Conservation (phyloP, 2,888 invertebrate genomes). For the Drepana falcataria region DNA sequence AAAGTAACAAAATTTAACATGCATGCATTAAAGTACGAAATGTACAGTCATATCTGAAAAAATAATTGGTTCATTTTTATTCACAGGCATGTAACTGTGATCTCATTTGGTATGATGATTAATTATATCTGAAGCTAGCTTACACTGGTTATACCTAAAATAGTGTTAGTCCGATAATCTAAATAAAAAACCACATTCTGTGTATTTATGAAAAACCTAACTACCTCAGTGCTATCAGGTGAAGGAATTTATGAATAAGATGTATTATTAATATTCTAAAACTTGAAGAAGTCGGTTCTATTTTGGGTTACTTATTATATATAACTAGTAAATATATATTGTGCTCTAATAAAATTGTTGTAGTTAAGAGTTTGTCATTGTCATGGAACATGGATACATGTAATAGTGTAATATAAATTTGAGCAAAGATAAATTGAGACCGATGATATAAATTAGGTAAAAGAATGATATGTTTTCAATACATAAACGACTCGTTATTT, state of each 20-base stretch:
- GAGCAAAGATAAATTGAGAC: conserved; percentile 54
- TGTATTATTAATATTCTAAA: not conserved
- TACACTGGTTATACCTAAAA: not conserved
- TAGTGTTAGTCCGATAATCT: not conserved
- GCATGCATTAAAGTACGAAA: not conserved
- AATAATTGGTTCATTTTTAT: not conserved
- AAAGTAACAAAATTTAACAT: not conserved
- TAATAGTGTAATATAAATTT: conserved; percentile 27
- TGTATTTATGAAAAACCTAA: not conserved
- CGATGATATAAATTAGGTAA: conserved; percentile 51
- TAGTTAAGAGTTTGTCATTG: conserved; percentile 27
- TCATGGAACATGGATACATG: conserved; percentile 19
- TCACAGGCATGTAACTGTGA: not conserved
- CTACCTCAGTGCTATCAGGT: not conserved
- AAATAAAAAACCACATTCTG: not conserved
- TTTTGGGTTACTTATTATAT: conserved; percentile 22
- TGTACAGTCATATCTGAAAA: too few relatives aligned
- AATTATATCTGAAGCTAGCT: not conserved
- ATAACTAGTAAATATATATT: conserved; percentile 15
- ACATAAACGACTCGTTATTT: conserved; percentile 41
- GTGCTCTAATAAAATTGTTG: conserved; percentile 26
- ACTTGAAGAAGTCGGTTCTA: conserved; percentile 22
- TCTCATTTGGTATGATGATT: not conserved
- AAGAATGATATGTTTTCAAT: conserved; percentile 61
- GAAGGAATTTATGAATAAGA: not conserved